Evolutionary conservation across 2,113 vertebrate genomes (phyloP).

Genomic region (Arothron firmamentum): DNA sequence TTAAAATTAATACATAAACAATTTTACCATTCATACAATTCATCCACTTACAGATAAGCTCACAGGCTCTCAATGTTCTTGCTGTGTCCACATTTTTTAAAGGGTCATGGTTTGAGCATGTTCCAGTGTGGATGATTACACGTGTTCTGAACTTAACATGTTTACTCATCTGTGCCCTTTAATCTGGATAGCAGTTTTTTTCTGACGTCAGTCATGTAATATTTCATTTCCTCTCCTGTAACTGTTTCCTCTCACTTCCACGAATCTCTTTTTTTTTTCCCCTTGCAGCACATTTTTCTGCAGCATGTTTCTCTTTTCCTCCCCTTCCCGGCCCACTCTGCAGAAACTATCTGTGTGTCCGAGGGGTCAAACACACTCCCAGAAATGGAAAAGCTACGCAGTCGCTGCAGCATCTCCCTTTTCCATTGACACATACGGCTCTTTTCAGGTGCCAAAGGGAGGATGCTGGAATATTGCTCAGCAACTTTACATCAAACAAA

Average conservation of each 20-base stretch:
- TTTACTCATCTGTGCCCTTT: conserved; percentile 11
- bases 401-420: conserved; percentile 2
- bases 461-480: conserved; percentile 45
- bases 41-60: too few relatives aligned
- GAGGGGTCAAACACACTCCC: conserved; percentile 51
- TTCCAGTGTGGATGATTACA: conserved; percentile 10
- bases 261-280: conserved; percentile 16
- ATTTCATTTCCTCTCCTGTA: conserved; percentile 21
- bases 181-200: neutral
- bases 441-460: conserved; percentile 27
- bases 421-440: conserved; percentile 31
- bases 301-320: conserved; percentile 28
- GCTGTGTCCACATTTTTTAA: neutral
- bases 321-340: conserved; percentile 29
- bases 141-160: conserved; percentile 2
- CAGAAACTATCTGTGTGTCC: conserved; percentile 18
- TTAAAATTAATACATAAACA: neutral
- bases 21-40: too few relatives aligned
- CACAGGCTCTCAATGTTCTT: neutral
- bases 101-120: neutral
- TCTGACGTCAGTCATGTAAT: neutral
- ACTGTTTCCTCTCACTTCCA: conserved; percentile 29
- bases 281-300: conserved; percentile 23
- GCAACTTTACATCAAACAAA: conserved; percentile 41
- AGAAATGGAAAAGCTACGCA: conserved; percentile 41